Percentiles rank a stretch among this genome's conserved stretches.
These are phyloP conservation scores for Scrobipalpa atriplicella DNA, from an alignment of 2,888 invertebrate genomes.

Conservation along the genomic window DNA sequence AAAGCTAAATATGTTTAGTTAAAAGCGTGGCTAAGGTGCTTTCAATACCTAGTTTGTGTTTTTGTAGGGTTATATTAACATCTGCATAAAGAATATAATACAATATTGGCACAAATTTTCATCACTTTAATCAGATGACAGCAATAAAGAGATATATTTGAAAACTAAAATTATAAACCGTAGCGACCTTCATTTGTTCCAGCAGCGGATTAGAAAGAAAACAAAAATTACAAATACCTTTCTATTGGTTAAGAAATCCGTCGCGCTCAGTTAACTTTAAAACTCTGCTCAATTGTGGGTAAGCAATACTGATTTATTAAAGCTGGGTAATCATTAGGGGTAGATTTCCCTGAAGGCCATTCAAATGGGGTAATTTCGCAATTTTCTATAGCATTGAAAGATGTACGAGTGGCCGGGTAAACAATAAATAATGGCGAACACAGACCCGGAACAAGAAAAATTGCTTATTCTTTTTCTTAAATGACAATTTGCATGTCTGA, in stretches of 20 bases:
- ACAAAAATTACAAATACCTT: conserved; percentile 8
- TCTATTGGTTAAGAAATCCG: conserved; percentile 6
- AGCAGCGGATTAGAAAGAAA: background rate
- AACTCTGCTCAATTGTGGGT: conserved; percentile 1
- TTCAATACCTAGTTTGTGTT: no score
- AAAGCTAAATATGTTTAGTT: no score
- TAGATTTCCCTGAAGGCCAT: conserved; percentile 12
- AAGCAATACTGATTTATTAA: conserved; percentile 10
- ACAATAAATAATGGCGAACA: background rate
- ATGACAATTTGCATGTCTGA: background rate
- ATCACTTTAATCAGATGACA: background rate
- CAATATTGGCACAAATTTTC: no score
- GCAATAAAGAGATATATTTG: background rate
- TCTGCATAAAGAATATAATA: no score
- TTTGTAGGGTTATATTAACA: no score
- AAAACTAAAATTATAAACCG: background rate
- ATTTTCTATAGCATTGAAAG: conserved; percentile 7
- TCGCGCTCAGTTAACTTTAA: background rate
- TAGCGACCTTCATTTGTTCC: background rate
- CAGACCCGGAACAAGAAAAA: background rate
- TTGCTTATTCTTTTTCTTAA: background rate
- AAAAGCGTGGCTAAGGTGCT: no score
- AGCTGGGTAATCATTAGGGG: background rate
- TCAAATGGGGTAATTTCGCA: conserved; percentile 10
- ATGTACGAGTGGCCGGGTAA: conserved; percentile 3